Conservation (phyloP, 2,888 invertebrate species). For the Neuroscelio doddi region DNA sequence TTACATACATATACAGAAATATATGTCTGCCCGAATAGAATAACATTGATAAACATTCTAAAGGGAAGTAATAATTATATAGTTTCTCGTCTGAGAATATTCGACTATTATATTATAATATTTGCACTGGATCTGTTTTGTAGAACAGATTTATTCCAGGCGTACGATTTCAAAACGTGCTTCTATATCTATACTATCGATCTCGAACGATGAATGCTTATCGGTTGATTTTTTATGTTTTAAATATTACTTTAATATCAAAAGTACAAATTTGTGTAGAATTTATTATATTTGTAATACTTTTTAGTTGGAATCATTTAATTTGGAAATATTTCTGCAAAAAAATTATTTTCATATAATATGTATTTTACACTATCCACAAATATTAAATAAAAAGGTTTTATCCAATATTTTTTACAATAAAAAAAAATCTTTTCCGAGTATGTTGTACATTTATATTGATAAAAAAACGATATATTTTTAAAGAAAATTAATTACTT, state of each 20-base stretch:
- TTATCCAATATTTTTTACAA: too few species aligned
- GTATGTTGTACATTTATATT: not conserved
- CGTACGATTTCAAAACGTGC: constrained; percentile 11
- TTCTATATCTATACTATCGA: constrained; percentile 12
- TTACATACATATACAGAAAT: constrained; percentile 1
- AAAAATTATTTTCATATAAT: too few species aligned
- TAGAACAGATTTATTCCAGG: constrained; percentile 6
- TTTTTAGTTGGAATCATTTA: too few species aligned
- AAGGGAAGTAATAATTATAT: constrained; percentile 1
- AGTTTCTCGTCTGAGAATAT: constrained; percentile 7
- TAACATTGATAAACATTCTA: not conserved
- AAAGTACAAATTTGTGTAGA: too few species aligned
- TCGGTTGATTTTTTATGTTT: constrained; percentile 1
- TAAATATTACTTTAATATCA: too few species aligned
- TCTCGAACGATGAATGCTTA: constrained; percentile 16
- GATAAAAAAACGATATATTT: too few species aligned
- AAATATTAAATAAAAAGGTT: too few species aligned
- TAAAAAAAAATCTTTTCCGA: too few species aligned
- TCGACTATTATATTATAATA: constrained; percentile 10
- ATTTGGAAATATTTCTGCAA: too few species aligned
- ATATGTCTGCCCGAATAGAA: constrained; percentile 2
- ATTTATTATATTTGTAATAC: too few species aligned
- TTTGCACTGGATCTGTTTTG: constrained; percentile 13
- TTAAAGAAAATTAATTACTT: too few species aligned
- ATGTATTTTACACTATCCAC: too few species aligned